Base-by-base conservation (phyloP, 1,140 invertebrate species). In the Pseudobourletiella spinata region DNA sequence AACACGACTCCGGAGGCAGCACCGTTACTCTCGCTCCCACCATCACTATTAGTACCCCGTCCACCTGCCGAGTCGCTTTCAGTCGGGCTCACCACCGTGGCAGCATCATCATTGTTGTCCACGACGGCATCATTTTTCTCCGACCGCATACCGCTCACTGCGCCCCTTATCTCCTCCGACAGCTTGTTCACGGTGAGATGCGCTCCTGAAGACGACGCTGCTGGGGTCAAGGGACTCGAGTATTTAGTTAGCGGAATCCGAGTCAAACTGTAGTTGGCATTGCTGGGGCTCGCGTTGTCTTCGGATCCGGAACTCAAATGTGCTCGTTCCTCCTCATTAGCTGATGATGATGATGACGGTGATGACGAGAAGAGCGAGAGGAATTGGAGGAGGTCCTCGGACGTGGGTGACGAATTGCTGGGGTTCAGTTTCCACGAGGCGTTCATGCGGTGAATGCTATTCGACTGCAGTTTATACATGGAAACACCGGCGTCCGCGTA, bases 401-500 rank as follows among this genome's bases (percentile, higher is more conserved):
- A 59, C 14, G 68, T 59, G 4, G 61, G 52, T 25, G 55, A 43
- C 14, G 48, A 29, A 52, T 52, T 30, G 25, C 55, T 24, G 2
- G 65, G 54, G 56, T 67, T 70, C n/a, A 70, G 28, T 44, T 66
- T 67, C 68, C 68, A 70, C 25, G 68, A 66, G 4, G 68, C 61
- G 44, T 67, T 70, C 68, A 70, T 70, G 2, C 68, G 59, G 50
- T 70, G 68, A 61, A 70, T 65, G 22, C 57, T 65, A 42, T 67
- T 67, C 39, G 68, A 70, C 35, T 67, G 63, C 11, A 70, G 14
- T 15, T 63, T 39, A 35, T 70, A 70, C 20, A 56, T 54, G 14
- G 55, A 48, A 14, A 67, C 52, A 3, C 68, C 68, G 20, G 65
- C 59, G 43, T 66, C 54, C 3, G 68, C 57, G 39, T 61, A 67